Evolutionary conservation across 2,888 invertebrate genomes (phyloP), one percentile per base, ranked within the genome.

Genomic region (Sturmia bella): DNA sequence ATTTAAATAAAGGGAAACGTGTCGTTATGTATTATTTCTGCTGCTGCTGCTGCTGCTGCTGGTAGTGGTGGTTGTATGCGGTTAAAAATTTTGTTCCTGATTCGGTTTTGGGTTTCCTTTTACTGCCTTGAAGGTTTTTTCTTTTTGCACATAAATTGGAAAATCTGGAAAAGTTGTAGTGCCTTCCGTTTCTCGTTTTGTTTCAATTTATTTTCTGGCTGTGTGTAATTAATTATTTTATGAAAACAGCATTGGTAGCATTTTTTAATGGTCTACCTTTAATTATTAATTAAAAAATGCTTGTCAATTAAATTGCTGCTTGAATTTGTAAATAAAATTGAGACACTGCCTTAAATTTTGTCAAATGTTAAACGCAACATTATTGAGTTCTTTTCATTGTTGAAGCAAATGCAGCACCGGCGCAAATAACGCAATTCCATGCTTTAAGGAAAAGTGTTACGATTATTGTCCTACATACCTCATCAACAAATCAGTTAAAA

Each of bases 231-330:
- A 43, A 24, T 59, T 57, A 50, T 48, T 66, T 24, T 24, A 43
- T 24, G 15, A 54, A 75, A 52, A 66, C 11, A 12, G 27, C 45
- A 15, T 45, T 52, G 45, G 21, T 56, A 37, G 45, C 50, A 50
- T 77, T 48, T 69, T 64, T 57, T 48, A n/a, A 15, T 56, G 3
- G 15, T 64, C 27, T 32, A 15, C 13, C 68, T 56, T 81, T 61
- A 81, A 66, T 77, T 69, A 81, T 73, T 77, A 77, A 77, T 73
- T 73, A 76, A 76, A 80, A 72, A 72, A 9, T 76, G 24, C 15
- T 50, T 61, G 59, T 59, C 59, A 43, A n/a, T 52, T 61, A 17
- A 59, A 48, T 45, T 66, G 24, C 4, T 17, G 3, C 54, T 27
- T 39, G 13, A 17, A 3, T 39, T 41, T n/a, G n/a, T n/a, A n/a